phyloP scores from a whole-genome alignment of 2,888 invertebrate species.

The Gandaritis pyraliata region DNA sequence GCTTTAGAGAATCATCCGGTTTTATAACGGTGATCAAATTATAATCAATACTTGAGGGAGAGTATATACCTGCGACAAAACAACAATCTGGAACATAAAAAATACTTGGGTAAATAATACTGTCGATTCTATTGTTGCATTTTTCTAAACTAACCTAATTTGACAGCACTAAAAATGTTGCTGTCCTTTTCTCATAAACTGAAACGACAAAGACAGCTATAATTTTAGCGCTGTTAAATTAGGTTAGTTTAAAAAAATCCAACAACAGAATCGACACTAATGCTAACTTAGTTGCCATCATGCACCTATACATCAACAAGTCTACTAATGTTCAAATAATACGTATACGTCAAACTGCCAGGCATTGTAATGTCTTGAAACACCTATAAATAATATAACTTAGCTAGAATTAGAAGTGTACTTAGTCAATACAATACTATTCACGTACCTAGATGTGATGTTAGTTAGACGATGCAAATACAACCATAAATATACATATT shows the following conservation, averaged over 20 bases:
- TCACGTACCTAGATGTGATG: conserved; percentile 36
- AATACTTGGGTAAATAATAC: neutral
- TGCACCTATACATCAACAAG: conserved; percentile 21
- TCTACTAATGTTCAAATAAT: conserved; percentile 55
- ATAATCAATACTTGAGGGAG: neutral
- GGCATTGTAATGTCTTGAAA: conserved; percentile 11
- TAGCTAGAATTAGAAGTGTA: conserved; percentile 36
- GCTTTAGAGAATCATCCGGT: conserved; percentile 23
- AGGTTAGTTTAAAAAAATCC: too few species aligned
- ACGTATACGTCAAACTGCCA: conserved; percentile 57
- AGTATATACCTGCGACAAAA: conserved; percentile 2
- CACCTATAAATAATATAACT: conserved; percentile 2
- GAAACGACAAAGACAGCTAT: too few species aligned
- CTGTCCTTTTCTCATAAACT: too few species aligned
- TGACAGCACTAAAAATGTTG: too few species aligned
- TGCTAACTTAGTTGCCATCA: too few species aligned
- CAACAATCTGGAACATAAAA: neutral
- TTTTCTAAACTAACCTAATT: too few species aligned
- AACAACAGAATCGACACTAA: too few species aligned
- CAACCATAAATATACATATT: conserved; percentile 46
- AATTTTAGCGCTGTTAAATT: too few species aligned
- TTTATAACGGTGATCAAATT: conserved; percentile 4
- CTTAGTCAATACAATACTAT: conserved; percentile 30
- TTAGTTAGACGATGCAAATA: conserved; percentile 39
- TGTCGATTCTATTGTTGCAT: too few species aligned